These are phyloP conservation scores for Drosophila truncata DNA, from an alignment of 1,140 invertebrate species.

Conservation along the genomic window DNA sequence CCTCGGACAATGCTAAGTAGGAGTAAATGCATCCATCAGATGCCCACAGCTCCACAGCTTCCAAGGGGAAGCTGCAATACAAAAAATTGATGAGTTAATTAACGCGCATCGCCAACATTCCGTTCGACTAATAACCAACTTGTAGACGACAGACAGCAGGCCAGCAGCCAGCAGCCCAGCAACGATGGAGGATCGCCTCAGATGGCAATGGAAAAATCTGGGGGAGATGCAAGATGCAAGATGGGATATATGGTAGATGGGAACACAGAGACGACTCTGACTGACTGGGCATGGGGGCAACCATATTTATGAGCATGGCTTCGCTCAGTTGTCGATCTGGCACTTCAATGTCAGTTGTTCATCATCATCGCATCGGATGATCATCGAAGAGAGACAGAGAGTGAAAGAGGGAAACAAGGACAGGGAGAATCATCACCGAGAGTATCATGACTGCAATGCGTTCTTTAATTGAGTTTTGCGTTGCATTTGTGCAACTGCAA, in stretches of 20 bases:
- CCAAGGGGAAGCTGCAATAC: slow-evolving; percentile 7
- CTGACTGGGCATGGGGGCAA: slow-evolving; percentile 37
- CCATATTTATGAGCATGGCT: slow-evolving; percentile 79
- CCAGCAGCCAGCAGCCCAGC: neutral
- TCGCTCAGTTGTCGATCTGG: slow-evolving; percentile 73
- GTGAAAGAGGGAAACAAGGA: slow-evolving; percentile 1
- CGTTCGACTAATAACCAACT: slow-evolving; percentile 83
- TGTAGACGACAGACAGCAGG: slow-evolving; percentile 65
- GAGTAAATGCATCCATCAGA: slow-evolving; percentile 52
- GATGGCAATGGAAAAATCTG: slow-evolving; percentile 16
- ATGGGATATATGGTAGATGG: slow-evolving; percentile 16
- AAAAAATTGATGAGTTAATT: slow-evolving; percentile 84
- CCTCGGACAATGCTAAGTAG: slow-evolving; percentile 55
- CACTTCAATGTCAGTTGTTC: slow-evolving; percentile 83
- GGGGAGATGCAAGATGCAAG: slow-evolving; percentile 34
- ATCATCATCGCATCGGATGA: slow-evolving; percentile 61
- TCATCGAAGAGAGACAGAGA: slow-evolving; percentile 30
- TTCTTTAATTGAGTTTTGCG: slow-evolving; percentile 84
- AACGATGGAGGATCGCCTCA: slow-evolving; percentile 40
- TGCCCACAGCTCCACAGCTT: slow-evolving; percentile 1
- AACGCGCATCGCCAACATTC: slow-evolving; percentile 83
- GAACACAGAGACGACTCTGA: slow-evolving; percentile 9
- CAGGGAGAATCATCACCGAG: slow-evolving; percentile 18
- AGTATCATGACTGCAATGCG: slow-evolving; percentile 78
- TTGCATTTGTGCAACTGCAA: slow-evolving; percentile 68